Base-by-base conservation (phyloP, 2,888 invertebrate species). In the Andricus curvator region DNA sequence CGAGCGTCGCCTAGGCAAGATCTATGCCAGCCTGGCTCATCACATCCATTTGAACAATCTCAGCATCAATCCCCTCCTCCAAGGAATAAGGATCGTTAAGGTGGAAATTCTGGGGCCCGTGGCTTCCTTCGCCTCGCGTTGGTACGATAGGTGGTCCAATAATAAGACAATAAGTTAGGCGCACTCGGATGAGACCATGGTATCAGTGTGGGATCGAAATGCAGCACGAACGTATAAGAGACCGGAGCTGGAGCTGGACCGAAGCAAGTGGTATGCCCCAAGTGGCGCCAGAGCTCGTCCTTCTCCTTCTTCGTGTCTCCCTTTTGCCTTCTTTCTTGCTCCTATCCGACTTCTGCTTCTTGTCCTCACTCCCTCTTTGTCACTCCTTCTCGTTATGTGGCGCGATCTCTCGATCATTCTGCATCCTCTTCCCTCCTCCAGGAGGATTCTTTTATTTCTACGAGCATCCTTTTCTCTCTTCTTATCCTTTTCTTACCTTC, bases 161-260 rank as follows among this genome's bases (percentile, higher is more conserved):
- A 91, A 92, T 91, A 91, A 89, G 89, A 90, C 89, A 90, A 90
- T 91, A 91, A 90, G 89, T 89, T 89, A 85, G 86, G 83, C 84
- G 85, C 86, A 84, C 80, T 85, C 83, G 86, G 84, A 85, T 82
- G 81, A 87, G 84, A 83, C 82, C 81, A 84, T 83, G 85, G 83
- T 88, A 89, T 90, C 89, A 88, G 88, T 89, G 90, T 89, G 88
- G 88, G 88, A 89, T 90, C 89, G 87, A 89, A 88, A 89, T 88
- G 88, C 86, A 85, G 84, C 83, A 84, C 82, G 85, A 81, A 83
- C 77, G 77, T 78, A 80, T 74, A 81, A 77, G 60, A 80, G 78
- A 81, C 79, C 80, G 81, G 80, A 79, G 80, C 82, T 79, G 77
- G 64, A 82, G 83, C 70, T 82, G 82, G 85, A 81, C 84, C 83